Conservation (phyloP, 1,140 invertebrate genomes). For the Chironomus tepperi region DNA sequence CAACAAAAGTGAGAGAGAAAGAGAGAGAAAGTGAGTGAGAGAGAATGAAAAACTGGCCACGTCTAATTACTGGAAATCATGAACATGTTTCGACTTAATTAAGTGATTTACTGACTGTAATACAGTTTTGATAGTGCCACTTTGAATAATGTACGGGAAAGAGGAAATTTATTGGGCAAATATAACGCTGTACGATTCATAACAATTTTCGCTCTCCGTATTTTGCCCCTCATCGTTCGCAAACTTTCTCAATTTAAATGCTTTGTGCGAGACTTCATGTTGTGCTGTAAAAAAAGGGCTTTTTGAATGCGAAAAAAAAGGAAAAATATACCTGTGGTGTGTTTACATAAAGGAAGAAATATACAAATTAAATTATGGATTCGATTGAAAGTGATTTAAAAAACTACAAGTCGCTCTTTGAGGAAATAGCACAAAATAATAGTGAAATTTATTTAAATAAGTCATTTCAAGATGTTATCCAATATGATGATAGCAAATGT, state of each 20-base stretch:
- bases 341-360: too few species aligned
- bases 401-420: not conserved
- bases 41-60: not conserved
- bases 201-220: too few species aligned
- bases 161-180: too few species aligned
- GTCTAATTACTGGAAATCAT: not conserved
- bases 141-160: not conserved
- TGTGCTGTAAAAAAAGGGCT: too few species aligned
- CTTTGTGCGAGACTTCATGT: too few species aligned
- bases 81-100: not conserved
- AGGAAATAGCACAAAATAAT: constrained; percentile 12
- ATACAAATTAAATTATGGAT: not conserved
- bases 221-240: too few species aligned
- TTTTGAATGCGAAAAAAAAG: too few species aligned
- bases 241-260: too few species aligned
- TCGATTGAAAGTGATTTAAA: not conserved
- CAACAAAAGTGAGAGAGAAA: too few species aligned
- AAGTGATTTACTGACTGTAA: constrained; percentile 7
- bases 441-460: not conserved
- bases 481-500: not conserved
- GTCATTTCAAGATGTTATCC: not conserved
- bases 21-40: not conserved
- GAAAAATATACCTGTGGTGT: too few species aligned
- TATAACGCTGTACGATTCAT: too few species aligned
- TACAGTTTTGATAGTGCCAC: not conserved